Evolutionary conservation across 2,797 vertebrate genomes (phyloP), one percentile per base, ranked within the genome.

Genomic region (Xiphophorus birchmanni): DNA sequence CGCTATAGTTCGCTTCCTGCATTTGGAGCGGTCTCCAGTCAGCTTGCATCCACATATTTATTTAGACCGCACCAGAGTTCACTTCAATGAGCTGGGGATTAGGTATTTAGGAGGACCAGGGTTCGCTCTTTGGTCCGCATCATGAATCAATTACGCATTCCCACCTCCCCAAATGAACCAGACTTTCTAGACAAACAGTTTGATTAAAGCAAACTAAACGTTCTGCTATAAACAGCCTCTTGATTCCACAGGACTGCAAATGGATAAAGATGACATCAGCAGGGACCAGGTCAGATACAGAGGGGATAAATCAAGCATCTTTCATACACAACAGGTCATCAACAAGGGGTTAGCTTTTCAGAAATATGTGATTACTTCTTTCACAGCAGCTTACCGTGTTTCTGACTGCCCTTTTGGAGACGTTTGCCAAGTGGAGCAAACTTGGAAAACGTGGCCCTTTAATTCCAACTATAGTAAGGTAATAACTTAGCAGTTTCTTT

Each of bases 371-470:
- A 48, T 40, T 74, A 48, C 72, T 58, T 73, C 76, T 56, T 56
- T 35, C 23, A 72, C 54, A 73, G 76, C 17, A 60, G 48, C 58
- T 74, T 60, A 8, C 48, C 80, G 75, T 74, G 37, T 86, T 84
- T 89, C 82, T 76, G 79, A 35, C 44, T 71, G 56, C 52, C 84
- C 76, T 48, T 82, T 88, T 81, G 84, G 42, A 40, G 48, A 69
- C 44, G 45, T 91, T 88, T 87, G 80, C 83, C 84, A 88, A 91
- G 76, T 86, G 48, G 78, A 77, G 52, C 50, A 26, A 86, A 84
- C 87, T 75, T 81, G 75, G 44, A 86, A 37, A 37, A 37, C 37
- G 37, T 37, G 37, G 37, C 37, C 54, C 74, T 77, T 29, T 45
- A 58, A 74, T 83, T 82, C 82, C 78, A 90, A 85, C 89, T 89